These are phyloP conservation scores for Brotogeris chrysoptera DNA, from an alignment of 2,797 vertebrate genomes.

Conservation along the genomic window DNA sequence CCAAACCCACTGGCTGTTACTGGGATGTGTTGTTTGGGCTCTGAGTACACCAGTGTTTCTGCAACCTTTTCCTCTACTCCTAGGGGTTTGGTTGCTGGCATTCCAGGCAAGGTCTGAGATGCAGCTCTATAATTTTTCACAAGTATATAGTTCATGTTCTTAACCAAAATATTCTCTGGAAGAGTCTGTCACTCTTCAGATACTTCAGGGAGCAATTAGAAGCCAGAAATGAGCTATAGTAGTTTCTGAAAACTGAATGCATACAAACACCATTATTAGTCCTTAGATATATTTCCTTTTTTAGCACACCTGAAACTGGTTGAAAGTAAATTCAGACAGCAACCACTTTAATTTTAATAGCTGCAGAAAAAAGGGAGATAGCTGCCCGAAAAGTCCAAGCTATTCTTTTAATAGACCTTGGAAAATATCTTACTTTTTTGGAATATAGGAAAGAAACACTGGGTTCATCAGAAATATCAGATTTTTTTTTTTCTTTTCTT, in stretches of 20 bases:
- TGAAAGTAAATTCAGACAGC: neutral
- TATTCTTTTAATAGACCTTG: neutral
- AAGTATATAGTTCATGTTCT: neutral
- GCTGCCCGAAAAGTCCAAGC: neutral
- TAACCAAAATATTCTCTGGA: neutral
- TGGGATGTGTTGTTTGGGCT: neutral
- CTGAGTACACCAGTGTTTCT: neutral
- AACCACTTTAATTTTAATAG: neutral
- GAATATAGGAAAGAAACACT: neutral
- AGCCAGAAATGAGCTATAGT: neutral
- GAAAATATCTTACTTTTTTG: neutral
- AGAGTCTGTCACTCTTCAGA: neutral
- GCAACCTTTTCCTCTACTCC: neutral
- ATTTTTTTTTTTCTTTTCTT: neutral
- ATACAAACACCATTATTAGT: neutral
- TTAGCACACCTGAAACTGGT: neutral
- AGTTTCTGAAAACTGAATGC: neutral
- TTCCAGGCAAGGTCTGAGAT: neutral
- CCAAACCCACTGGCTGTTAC: neutral
- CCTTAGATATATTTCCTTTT: neutral
- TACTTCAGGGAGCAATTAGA: neutral
- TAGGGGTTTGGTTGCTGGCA: neutral
- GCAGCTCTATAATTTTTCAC: neutral
- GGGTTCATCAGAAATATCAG: neutral
- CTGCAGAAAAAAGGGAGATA: neutral